Percentiles rank a stretch among this genome's conserved stretches.
Conservation (phyloP, 2,797 vertebrate species). For the Kryptolebias ocellatus region DNA sequence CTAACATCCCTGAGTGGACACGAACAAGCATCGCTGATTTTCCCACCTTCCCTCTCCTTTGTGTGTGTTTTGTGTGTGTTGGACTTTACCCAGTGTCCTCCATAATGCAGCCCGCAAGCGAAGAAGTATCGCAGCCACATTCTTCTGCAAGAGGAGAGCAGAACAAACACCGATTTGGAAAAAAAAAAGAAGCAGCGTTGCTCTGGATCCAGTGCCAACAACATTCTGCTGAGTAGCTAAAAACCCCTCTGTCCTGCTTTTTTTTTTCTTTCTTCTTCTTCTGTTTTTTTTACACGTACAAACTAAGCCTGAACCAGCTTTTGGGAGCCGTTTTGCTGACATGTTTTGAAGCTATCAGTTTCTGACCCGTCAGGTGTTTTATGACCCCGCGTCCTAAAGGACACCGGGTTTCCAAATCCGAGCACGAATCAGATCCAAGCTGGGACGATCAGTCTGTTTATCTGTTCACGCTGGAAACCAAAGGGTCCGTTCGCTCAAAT, state of each 20-base stretch:
- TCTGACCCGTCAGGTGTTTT: constrained; percentile 29
- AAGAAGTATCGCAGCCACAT: constrained; percentile 92
- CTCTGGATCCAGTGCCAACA: constrained; percentile 10
- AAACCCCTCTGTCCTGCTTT: neutral
- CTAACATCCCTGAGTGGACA: constrained; percentile 13
- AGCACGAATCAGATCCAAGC: constrained; percentile 9
- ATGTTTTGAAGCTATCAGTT: constrained; percentile 8
- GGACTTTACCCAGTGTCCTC: constrained; percentile 93
- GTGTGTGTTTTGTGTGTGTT: constrained; percentile 19
- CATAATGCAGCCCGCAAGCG: constrained; percentile 95
- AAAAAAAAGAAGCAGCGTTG: neutral
- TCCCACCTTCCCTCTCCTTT: neutral
- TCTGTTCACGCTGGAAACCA: neutral
- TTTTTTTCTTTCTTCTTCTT: no score
- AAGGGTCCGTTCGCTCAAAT: no score
- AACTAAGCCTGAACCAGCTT: constrained; percentile 1
- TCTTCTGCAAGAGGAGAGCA: constrained; percentile 83
- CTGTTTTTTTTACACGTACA: constrained; percentile 17
- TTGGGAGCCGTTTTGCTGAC: constrained; percentile 16
- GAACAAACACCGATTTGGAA: constrained; percentile 2
- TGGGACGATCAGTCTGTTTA: neutral
- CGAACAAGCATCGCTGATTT: constrained; percentile 4
- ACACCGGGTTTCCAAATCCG: constrained; percentile 6
- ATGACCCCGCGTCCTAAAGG: constrained; percentile 20
- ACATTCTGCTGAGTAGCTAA: constrained; percentile 8